These are phyloP conservation scores for Gobionotothen gibberifrons DNA, from an alignment of 2,797 vertebrate genomes.

Conservation along the genomic window DNA sequence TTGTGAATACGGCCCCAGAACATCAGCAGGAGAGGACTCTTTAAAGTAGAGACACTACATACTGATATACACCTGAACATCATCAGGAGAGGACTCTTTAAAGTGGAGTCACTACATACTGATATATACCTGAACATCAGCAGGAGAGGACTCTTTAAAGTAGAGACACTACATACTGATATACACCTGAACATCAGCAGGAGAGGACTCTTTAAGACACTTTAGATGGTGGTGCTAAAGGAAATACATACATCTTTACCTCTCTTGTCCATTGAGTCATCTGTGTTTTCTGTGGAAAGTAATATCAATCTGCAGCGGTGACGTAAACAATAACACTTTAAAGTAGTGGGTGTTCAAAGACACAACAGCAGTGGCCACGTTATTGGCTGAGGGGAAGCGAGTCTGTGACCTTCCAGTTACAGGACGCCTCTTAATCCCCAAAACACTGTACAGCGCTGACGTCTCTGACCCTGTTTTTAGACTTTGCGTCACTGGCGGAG, in stretches of 20 bases:
- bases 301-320: background rate
- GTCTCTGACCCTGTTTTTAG: background rate
- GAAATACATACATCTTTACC: background rate
- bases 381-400: background rate
- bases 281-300: background rate
- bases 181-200: no score
- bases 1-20: no score
- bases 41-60: no score
- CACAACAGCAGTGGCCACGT: background rate
- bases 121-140: no score
- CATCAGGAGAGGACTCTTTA: no score
- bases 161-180: no score
- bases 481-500: background rate
- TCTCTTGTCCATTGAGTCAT: background rate
- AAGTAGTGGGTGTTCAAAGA: background rate
- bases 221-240: no score
- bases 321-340: background rate
- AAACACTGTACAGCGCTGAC: background rate
- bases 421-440: conserved; percentile 1
- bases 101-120: no score
- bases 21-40: no score
- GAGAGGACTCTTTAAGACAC: no score
- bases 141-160: no score
- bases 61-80: no score
- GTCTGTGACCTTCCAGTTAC: conserved; percentile 3